Base-by-base conservation (phyloP, 2,797 vertebrate genomes). In the Halcyon smyrnensis region DNA sequence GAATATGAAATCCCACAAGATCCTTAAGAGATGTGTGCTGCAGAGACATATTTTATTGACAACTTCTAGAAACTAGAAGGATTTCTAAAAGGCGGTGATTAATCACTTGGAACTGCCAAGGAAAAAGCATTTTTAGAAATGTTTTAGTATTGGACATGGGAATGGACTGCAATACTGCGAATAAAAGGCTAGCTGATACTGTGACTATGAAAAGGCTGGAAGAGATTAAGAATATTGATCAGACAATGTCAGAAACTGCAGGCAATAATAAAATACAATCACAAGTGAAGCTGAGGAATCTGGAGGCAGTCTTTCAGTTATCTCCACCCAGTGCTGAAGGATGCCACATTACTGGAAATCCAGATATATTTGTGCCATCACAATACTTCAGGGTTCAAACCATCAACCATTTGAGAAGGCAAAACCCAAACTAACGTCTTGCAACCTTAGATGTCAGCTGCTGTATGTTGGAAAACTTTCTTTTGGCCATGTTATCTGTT, bases 1-100 rank as follows among this genome's bases (percentile, higher is more conserved):
- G 80, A 90, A 54, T 87, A 74, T 81, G 68, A 85, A 94, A 69
- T 95, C 86, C 80, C 80, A 63, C 70, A 73, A 60, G 85, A 92
- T 92, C 43, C 74, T 73, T 48, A 43, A 68, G 77, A 46, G 54
- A 36, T 84, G 12, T 60, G 46, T 87, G 59, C 30, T 86, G 73
- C 77, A 84, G 65, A 92, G 51, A 65, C 50, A 19, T 59, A 53
- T 64, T 92, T 91, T 93, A 88, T 46, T 84, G 63, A 87, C 41
- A 73, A 54, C 50, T 76, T 94, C 37, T n/a, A 81, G 74, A 84
- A 81, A 54, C 37, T 6, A 36, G 20, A 60, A 86, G 16, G 37
- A 32, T 92, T 94, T 93, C 43, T 89, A 34, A 65, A 84, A 90
- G 59, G 43, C 71, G 60, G 25, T 53, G 79, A 87, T 48, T 87